phyloP scores from a whole-genome alignment of 2,888 invertebrate genomes.

The Dorcus hopei region DNA sequence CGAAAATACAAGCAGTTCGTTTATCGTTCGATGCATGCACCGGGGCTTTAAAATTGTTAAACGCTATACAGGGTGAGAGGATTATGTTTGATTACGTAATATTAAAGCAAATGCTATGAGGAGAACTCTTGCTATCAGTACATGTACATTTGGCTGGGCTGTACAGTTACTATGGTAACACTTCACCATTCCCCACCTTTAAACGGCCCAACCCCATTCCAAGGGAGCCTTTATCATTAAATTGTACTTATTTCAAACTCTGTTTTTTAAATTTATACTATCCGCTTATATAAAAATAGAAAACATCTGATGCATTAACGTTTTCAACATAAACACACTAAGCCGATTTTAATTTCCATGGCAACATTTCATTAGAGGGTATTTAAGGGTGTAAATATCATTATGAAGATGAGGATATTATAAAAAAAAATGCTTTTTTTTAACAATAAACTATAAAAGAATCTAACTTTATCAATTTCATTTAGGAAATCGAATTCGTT shows the following conservation, averaged over 20 bases:
- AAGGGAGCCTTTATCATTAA: slow-evolving; percentile 16
- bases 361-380: no score
- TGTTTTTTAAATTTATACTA: not conserved
- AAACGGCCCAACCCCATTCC: slow-evolving; percentile 17
- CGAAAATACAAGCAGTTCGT: not conserved
- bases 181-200: slow-evolving; percentile 16
- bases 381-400: no score
- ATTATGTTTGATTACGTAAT: slow-evolving; percentile 15
- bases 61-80: slow-evolving; percentile 22
- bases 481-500: no score
- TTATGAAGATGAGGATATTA: no score
- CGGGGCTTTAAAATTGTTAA: slow-evolving; percentile 8
- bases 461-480: no score
- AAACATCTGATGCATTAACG: no score
- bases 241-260: slow-evolving; percentile 11
- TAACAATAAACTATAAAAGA: no score
- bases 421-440: no score
- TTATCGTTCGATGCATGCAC: not conserved
- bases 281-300: not conserved
- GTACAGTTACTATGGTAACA: slow-evolving; percentile 24
- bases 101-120: slow-evolving; percentile 17
- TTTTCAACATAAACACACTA: no score
- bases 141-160: slow-evolving; percentile 19
- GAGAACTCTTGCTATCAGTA: slow-evolving; percentile 19
- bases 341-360: no score